These are phyloP conservation scores for Rostratula benghalensis DNA, from an alignment of 2,113 vertebrate genomes.

Conservation along the genomic window DNA sequence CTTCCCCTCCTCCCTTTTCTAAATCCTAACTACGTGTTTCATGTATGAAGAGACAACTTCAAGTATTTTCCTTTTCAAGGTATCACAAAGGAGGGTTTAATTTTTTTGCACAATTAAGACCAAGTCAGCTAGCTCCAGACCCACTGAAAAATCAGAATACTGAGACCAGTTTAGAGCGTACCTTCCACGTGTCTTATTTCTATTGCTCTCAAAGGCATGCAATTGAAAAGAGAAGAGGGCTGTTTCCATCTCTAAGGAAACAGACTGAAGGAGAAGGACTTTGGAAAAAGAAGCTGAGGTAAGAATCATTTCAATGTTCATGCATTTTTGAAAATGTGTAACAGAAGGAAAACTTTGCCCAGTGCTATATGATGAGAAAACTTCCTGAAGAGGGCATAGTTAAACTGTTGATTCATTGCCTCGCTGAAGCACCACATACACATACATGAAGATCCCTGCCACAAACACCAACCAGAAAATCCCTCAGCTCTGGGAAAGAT, in stretches of 20 bases:
- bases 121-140: background rate
- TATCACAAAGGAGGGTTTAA: background rate
- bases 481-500: background rate
- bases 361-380: background rate
- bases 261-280: background rate
- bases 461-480: background rate
- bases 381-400: slow-evolving; percentile 65
- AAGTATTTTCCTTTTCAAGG: background rate
- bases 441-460: background rate
- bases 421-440: background rate
- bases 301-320: background rate
- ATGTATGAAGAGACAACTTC: background rate
- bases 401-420: slow-evolving; percentile 61
- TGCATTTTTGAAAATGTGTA: background rate
- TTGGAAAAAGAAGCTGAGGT: background rate
- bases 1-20: background rate
- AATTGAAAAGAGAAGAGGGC: background rate
- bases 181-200: background rate
- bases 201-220: background rate
- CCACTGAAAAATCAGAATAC: background rate
- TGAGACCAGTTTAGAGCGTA: background rate
- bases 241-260: background rate
- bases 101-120: background rate
- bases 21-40: background rate
- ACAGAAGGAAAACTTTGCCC: background rate